phyloP scores from a whole-genome alignment of 2,797 vertebrate genomes.

The Helostoma temminkii region DNA sequence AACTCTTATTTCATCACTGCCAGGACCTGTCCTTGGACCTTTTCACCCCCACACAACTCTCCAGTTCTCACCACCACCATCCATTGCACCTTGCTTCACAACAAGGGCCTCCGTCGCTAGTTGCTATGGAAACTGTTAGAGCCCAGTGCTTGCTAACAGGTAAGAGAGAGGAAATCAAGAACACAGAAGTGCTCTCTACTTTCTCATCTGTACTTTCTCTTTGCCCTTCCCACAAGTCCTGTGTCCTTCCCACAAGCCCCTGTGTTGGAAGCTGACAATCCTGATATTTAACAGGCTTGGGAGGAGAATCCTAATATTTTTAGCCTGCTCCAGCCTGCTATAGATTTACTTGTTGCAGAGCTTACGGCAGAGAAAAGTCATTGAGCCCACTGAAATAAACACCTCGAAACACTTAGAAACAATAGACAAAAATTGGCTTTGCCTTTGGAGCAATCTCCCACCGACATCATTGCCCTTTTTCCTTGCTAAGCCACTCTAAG shows the following conservation, averaged over 20 bases:
- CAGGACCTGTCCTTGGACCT: slow-evolving; percentile 72
- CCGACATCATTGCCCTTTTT: slow-evolving; percentile 72
- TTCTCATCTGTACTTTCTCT: slow-evolving; percentile 57
- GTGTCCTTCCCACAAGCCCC: slow-evolving; percentile 59
- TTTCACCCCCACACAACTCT: slow-evolving; percentile 32
- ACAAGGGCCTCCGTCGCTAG: slow-evolving; percentile 61
- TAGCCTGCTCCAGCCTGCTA: slow-evolving; percentile 55
- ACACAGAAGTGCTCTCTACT: slow-evolving; percentile 60
- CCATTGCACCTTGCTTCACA: slow-evolving; percentile 57
- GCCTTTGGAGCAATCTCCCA: slow-evolving; percentile 68
- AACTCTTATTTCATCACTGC: slow-evolving; percentile 75
- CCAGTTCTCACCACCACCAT: slow-evolving; percentile 31
- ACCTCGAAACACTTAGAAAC: slow-evolving; percentile 65
- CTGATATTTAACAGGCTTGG: slow-evolving; percentile 74
- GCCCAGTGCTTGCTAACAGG: slow-evolving; percentile 75
- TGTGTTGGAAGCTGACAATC: slow-evolving; percentile 67
- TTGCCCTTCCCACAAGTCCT: slow-evolving; percentile 62
- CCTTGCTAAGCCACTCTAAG: slow-evolving; percentile 64
- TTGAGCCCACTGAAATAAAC: slow-evolving; percentile 67
- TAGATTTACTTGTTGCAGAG: slow-evolving; percentile 64
- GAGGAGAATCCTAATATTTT: slow-evolving; percentile 71
- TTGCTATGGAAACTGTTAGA: slow-evolving; percentile 86
- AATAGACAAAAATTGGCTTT: slow-evolving; percentile 63
- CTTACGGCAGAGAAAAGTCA: slow-evolving; percentile 55
- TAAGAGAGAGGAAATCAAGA: slow-evolving; percentile 72